Evolutionary conservation across 2,113 vertebrate species (phyloP), one percentile per base, ranked within the genome.

Genomic region (Pelobates fuscus): DNA sequence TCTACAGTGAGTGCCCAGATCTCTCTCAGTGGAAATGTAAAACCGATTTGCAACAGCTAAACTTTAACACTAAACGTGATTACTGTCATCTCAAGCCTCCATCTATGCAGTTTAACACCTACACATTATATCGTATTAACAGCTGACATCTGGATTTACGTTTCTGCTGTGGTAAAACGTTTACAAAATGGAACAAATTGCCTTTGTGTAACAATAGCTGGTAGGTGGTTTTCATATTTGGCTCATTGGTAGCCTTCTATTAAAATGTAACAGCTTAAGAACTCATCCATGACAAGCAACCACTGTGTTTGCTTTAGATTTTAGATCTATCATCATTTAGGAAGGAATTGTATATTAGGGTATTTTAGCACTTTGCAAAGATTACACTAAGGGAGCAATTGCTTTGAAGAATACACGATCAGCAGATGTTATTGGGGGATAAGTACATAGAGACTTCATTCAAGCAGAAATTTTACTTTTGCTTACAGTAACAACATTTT

Each of bases 51-150:
- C 23, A 30, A 49, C 5, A 44, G 30, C 52, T 67, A 58, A 74
- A 66, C 30, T 66, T 74, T 41, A 41, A 27, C 18, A n/a, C 24
- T 44, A 17, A 23, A 23, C 2, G 24, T 24, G 8, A 14, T 41
- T 21, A 32, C 49, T 58, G 57, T 30, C 32, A 67, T 46, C 21
- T 59, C 26, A 44, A 71, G 29, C 7, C 18, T 24, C 7, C 1
- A 15, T 11, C 14, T 10, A 74, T 2, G 17, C 8, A 43, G 29
- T 41, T 27, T 55, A 18, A 29, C 52, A 67, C 37, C 30, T 59
- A 59, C 71, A 64, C 44, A 55, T 55, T 65, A 8, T n/a, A 59
- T 17, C 25, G 12, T 65, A 20, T 26, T 25, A 32, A 20, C 26
- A 55, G 27, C 60, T 55, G 17, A 60, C 55, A 71, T 46, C 11